phyloP scores from a whole-genome alignment of 35 echinoderm and acorn worm genomes.

The Lytechinus variegatus region DNA sequence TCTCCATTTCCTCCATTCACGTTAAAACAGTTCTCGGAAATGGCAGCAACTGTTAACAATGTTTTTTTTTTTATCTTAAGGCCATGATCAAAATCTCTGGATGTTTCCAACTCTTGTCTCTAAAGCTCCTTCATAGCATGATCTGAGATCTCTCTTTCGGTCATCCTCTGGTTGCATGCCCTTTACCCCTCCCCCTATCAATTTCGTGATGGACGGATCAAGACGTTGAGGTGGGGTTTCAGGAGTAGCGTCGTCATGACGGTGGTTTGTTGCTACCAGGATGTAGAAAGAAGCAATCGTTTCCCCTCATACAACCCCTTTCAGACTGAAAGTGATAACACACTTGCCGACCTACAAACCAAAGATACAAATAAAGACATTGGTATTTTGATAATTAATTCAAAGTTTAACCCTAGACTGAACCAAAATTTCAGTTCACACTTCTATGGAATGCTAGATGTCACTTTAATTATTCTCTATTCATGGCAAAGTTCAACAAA shows the following conservation, averaged over 20 bases:
- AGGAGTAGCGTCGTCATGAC: constrained; percentile 1
- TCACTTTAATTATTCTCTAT: too few relatives aligned
- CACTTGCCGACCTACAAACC: constrained; percentile 28
- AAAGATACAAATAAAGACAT: constrained; percentile 4
- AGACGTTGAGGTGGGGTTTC: background rate
- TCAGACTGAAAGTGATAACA: constrained; percentile 83
- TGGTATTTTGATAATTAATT: background rate
- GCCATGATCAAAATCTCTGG: too few relatives aligned
- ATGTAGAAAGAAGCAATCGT: constrained; percentile 81
- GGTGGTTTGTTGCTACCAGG: constrained; percentile 83
- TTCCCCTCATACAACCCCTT: constrained; percentile 73
- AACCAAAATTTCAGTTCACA: too few relatives aligned
- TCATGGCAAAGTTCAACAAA: too few relatives aligned
- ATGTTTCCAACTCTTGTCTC: background rate
- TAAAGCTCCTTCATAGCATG: background rate
- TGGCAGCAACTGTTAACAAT: background rate
- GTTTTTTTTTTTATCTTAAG: too few relatives aligned
- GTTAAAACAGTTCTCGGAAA: background rate
- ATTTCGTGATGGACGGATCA: background rate
- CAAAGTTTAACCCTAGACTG: too few relatives aligned
- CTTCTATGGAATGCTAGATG: too few relatives aligned
- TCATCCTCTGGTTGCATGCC: background rate
- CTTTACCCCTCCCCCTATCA: background rate
- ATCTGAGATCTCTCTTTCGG: background rate
- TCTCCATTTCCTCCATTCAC: background rate